phyloP scores from a whole-genome alignment of 2,888 invertebrate species.

The Limnephilus auricula region DNA sequence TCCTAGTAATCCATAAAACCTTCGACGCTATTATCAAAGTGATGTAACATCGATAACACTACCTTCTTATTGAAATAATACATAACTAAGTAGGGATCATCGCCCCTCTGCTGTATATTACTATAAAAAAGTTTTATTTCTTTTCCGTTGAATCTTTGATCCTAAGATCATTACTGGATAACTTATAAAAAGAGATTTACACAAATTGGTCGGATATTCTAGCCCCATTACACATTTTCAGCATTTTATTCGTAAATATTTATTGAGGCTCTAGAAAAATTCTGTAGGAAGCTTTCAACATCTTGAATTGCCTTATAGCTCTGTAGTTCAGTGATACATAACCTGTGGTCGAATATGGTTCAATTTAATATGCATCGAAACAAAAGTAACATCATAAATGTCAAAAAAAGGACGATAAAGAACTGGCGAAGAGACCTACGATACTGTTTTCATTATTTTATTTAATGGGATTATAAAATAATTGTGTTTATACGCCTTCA shows the following conservation, averaged over 20 bases:
- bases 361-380: background rate
- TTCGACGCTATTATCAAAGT: background rate
- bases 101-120: background rate
- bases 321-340: background rate
- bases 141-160: conserved; percentile 7
- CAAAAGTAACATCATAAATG: background rate
- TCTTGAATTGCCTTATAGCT: conserved; percentile 10
- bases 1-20: background rate
- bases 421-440: no score
- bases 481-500: background rate
- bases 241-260: conserved; percentile 27
- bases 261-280: conserved; percentile 19
- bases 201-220: conserved; percentile 4
- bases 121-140: background rate
- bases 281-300: conserved; percentile 12
- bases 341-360: background rate
- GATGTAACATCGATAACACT: background rate
- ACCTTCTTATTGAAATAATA: conserved; percentile 4
- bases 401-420: background rate
- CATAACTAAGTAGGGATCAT: background rate
- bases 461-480: background rate
- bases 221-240: background rate
- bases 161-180: background rate
- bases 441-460: background rate
- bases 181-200: conserved; percentile 14